Percentiles rank a stretch among this genome's conserved stretches.
Conservation (phyloP, 1,140 invertebrate genomes). For the Sipha flava region DNA sequence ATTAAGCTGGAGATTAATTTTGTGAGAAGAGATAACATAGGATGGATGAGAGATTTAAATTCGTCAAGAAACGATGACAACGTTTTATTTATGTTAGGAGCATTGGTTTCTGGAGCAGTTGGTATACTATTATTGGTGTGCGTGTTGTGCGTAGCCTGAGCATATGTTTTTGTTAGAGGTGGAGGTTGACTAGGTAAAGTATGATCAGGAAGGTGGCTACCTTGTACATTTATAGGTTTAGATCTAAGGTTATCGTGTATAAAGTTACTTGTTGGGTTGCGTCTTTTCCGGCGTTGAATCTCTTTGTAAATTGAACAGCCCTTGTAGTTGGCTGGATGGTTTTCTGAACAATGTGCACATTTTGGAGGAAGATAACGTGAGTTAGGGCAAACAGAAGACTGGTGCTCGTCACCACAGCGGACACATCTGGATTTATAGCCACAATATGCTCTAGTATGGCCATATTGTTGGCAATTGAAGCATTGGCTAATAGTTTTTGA, state of each 20-base stretch:
- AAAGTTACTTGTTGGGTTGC: not conserved
- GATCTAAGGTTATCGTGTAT: too few species aligned
- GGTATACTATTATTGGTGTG: too few species aligned
- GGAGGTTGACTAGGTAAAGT: not conserved
- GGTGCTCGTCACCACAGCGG: too few species aligned
- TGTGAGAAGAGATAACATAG: not conserved
- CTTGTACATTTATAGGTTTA: too few species aligned
- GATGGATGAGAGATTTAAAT: not conserved
- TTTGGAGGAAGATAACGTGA: constrained; percentile 31
- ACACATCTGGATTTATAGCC: too few species aligned
- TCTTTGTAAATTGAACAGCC: too few species aligned
- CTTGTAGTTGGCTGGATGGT: too few species aligned
- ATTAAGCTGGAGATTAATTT: not conserved
- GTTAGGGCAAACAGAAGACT: constrained; percentile 42
- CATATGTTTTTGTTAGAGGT: not conserved
- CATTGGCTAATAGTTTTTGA: too few species aligned
- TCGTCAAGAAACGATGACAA: not conserved
- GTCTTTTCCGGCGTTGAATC: not conserved
- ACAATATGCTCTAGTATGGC: too few species aligned
- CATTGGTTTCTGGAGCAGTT: not conserved
- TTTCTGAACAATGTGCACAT: too few species aligned
- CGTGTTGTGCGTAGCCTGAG: not conserved
- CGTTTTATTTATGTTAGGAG: not conserved
- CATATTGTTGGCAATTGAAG: too few species aligned
- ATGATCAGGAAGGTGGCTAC: not conserved